Conservation (phyloP, 2,113 vertebrate genomes). For the Rhinolophus sinicus region DNA sequence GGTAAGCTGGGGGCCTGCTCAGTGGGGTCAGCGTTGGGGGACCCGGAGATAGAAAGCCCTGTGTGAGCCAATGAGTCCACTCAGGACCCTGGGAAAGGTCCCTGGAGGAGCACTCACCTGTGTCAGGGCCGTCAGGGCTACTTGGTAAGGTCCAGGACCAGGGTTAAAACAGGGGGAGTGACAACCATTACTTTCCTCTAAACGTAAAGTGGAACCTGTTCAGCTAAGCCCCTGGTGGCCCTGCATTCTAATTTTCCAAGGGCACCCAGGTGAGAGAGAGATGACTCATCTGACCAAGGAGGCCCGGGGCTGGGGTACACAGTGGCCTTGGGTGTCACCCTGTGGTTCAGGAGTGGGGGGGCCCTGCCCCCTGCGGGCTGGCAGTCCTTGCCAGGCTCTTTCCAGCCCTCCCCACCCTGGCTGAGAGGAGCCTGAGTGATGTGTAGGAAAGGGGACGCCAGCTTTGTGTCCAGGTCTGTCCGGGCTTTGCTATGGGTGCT, state of each 20-base stretch:
- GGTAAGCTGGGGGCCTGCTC: not conserved
- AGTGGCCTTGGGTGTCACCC: not conserved
- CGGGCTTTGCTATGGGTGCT: conserved; percentile 55
- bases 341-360: not conserved
- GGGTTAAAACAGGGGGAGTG: not conserved
- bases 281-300: rapidly evolving
- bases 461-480: not conserved
- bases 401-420: not conserved
- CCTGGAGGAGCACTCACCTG: not conserved
- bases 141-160: too few species aligned
- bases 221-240: rapidly evolving
- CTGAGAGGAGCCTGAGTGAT: not conserved
- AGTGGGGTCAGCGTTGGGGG: not conserved
- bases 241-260: not conserved
- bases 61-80: not conserved
- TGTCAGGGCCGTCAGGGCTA: not conserved
- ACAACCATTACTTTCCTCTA: not conserved
- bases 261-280: too few species aligned
- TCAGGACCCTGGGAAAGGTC: not conserved
- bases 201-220: not conserved
- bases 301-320: not conserved
- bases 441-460: conserved; percentile 53
- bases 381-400: not conserved
- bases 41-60: not conserved
- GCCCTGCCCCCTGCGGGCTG: not conserved